These are phyloP conservation scores for Sciaenops ocellatus DNA, from an alignment of 2,797 vertebrate genomes.

Conservation along the genomic window DNA sequence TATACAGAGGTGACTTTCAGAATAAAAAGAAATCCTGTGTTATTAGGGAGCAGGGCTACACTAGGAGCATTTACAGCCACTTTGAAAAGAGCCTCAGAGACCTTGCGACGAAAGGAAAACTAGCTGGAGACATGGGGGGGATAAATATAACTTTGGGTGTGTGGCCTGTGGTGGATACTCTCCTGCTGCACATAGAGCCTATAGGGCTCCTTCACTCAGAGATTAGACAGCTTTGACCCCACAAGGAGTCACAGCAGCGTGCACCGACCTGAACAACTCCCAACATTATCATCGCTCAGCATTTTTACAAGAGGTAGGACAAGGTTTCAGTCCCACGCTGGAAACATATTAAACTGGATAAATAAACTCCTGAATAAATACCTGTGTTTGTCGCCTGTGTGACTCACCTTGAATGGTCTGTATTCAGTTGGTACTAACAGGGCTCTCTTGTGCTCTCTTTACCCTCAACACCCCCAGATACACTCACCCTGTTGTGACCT, in stretches of 20 bases:
- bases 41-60: conserved; percentile 56
- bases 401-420: conserved; percentile 57
- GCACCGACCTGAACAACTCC: conserved; percentile 9
- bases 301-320: conserved; percentile 45
- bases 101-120: conserved; percentile 68
- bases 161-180: conserved; percentile 64
- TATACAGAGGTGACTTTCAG: conserved; percentile 56
- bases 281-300: conserved; percentile 50
- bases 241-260: conserved; percentile 38
- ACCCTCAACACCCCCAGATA: conserved; percentile 21
- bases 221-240: conserved; percentile 56
- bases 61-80: conserved; percentile 71
- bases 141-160: conserved; percentile 73
- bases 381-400: conserved; percentile 50
- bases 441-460: conserved; percentile 56
- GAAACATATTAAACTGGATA: conserved; percentile 51
- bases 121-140: conserved; percentile 59
- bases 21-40: conserved; percentile 58
- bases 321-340: conserved; percentile 30
- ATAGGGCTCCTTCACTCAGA: conserved; percentile 20
- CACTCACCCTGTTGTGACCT: conserved; percentile 58
- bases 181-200: conserved; percentile 18
- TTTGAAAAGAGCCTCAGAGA: conserved; percentile 77
- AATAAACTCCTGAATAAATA: conserved; percentile 59
- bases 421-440: conserved; percentile 52